These are phyloP conservation scores for Amphiprion ocellaris DNA, from an alignment of 2,113 vertebrate species.

Conservation along the genomic window DNA sequence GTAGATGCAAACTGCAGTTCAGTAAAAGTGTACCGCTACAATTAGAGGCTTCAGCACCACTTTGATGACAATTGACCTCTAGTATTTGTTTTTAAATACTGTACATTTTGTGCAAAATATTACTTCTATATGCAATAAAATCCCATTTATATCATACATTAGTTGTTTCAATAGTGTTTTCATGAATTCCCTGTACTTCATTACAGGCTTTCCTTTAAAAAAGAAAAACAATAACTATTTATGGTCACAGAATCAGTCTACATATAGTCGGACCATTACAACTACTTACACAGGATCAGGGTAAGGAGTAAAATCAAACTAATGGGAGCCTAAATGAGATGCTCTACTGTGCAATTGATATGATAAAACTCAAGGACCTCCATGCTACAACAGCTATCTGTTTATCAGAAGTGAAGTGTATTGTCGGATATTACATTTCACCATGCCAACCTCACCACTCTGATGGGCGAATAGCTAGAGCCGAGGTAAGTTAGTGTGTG, in stretches of 20 bases:
- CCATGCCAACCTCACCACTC: not conserved
- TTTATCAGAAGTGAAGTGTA: slow-evolving; percentile 47
- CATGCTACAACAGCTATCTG: slow-evolving; percentile 3
- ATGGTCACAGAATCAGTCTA: slow-evolving; percentile 11
- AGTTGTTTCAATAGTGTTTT: slow-evolving; percentile 1
- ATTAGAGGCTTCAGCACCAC: slow-evolving; percentile 11
- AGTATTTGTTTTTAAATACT: slow-evolving; percentile 17
- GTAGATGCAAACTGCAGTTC: not conserved
- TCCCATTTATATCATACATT: slow-evolving; percentile 5
- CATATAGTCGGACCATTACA: not conserved
- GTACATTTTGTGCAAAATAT: slow-evolving; percentile 50
- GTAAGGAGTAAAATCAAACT: slow-evolving; percentile 2
- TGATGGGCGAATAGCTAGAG: slow-evolving; percentile 17
- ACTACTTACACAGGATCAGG: not conserved
- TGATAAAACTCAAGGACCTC: slow-evolving; percentile 2
- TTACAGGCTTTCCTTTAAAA: not conserved
- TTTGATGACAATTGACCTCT: slow-evolving; percentile 1
- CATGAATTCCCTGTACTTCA: not conserved
- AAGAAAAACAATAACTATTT: not conserved
- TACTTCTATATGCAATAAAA: slow-evolving; percentile 22
- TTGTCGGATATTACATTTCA: not conserved
- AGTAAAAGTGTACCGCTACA: slow-evolving; percentile 14
- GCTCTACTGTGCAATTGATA: slow-evolving; percentile 23
- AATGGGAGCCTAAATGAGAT: not conserved
- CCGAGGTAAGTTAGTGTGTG: slow-evolving; percentile 16